Percentiles rank a stretch among this genome's conserved stretches.
Conservation (phyloP, 2,797 vertebrate genomes). For the Myotis findleyi region DNA sequence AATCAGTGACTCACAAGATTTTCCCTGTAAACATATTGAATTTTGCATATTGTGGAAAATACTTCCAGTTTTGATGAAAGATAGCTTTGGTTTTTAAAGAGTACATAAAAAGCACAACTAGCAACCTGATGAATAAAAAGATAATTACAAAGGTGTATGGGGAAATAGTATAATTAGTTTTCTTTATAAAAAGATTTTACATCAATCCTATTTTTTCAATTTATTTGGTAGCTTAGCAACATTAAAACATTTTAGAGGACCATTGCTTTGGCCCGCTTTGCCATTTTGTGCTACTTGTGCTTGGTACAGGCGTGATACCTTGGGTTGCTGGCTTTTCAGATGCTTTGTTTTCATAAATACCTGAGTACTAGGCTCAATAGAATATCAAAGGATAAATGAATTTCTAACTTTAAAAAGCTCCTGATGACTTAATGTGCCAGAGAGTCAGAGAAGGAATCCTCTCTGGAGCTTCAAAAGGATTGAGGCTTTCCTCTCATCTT, state of each 20-base stretch:
- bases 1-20: conserved; percentile 17
- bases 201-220: background rate
- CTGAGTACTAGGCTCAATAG: background rate
- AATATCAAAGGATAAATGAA: conserved; percentile 7
- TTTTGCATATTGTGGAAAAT: conserved; percentile 45
- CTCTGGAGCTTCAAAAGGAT: background rate
- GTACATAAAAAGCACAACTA: background rate
- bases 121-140: background rate
- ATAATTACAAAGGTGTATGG: background rate
- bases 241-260: background rate
- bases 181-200: background rate
- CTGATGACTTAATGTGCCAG: background rate
- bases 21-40: background rate
- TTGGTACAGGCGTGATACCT: background rate
- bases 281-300: background rate
- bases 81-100: conserved; percentile 47
- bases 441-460: background rate
- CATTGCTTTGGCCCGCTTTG: background rate
- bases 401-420: conserved; percentile 2
- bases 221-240: background rate
- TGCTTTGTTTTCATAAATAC: conserved; percentile 32
- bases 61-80: conserved; percentile 32
- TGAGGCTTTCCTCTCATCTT: conserved; percentile 13
- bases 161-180: background rate
- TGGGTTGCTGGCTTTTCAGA: background rate